phyloP scores from a whole-genome alignment of 2,113 vertebrate species.

The mouse (Mus musculus) region DNA sequence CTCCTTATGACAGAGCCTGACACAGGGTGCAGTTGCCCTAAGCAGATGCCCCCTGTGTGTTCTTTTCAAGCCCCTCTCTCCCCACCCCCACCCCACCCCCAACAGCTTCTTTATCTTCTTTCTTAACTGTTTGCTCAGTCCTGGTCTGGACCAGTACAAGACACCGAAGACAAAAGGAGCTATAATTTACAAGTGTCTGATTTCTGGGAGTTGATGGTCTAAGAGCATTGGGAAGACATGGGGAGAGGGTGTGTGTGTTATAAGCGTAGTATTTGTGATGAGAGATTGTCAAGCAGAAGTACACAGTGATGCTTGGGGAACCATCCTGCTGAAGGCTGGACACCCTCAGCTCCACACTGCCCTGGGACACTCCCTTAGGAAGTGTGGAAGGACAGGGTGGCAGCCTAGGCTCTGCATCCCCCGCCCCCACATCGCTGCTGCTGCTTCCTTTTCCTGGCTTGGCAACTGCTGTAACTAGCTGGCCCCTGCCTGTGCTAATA shows the following conservation, averaged over 20 bases:
- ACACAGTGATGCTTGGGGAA: neutral
- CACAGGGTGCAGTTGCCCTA: neutral
- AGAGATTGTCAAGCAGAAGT: neutral
- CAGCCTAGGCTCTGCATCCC: neutral
- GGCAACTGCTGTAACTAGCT: constrained; percentile 50
- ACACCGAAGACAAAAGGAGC: neutral
- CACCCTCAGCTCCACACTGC: neutral
- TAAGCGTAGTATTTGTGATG: neutral
- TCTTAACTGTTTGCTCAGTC: neutral
- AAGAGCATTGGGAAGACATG: neutral
- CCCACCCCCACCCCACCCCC: neutral
- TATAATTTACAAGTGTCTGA: neutral
- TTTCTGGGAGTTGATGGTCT: neutral
- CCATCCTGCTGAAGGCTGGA: neutral
- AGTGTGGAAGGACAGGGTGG: neutral
- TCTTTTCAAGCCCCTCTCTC: neutral
- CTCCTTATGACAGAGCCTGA: neutral
- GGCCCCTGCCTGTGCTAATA: constrained; percentile 52
- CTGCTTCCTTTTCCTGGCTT: constrained; percentile 37
- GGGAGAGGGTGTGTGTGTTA: neutral
- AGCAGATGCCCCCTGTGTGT: neutral
- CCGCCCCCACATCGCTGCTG: constrained; percentile 23
- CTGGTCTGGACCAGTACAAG: neutral
- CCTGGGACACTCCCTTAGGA: neutral
- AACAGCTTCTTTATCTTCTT: neutral